These are phyloP conservation scores for Anastatus disparis DNA, from an alignment of 1,140 invertebrate genomes.

Conservation along the genomic window DNA sequence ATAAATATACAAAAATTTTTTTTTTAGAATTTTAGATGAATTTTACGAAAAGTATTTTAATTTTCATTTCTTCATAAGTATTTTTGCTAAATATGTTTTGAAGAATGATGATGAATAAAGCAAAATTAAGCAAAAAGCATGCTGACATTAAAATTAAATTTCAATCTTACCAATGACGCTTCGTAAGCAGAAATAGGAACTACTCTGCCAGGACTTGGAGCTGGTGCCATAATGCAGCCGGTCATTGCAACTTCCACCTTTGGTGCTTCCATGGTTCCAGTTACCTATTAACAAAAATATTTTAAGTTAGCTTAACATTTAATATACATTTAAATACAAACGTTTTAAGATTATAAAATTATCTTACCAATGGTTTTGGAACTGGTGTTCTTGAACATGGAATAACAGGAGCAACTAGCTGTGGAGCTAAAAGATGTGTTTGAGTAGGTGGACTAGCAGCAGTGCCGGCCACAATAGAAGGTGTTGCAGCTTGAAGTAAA, in stretches of 20 bases:
- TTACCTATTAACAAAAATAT: slow-evolving; percentile 43
- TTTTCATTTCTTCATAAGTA: too few species aligned
- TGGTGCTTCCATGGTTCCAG: slow-evolving; percentile 67
- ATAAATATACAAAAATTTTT: neutral
- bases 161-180: slow-evolving; percentile 74
- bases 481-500: slow-evolving; percentile 62
- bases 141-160: neutral
- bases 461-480: slow-evolving; percentile 66
- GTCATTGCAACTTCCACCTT: slow-evolving; percentile 70
- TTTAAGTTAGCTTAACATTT: neutral
- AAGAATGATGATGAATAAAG: too few species aligned
- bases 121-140: neutral
- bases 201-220: slow-evolving; percentile 69
- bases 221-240: slow-evolving; percentile 70
- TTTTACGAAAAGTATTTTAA: too few species aligned
- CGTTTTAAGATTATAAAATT: neutral
- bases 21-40: neutral
- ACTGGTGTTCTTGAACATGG: slow-evolving; percentile 56
- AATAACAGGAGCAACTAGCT: slow-evolving; percentile 53
- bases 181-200: slow-evolving; percentile 73
- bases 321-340: neutral
- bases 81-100: too few species aligned
- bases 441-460: slow-evolving; percentile 72
- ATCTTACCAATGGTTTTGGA: slow-evolving; percentile 56
- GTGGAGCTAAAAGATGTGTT: slow-evolving; percentile 58